These are phyloP conservation scores for Hirundo rustica DNA, from an alignment of 2,797 vertebrate species.

Conservation along the genomic window DNA sequence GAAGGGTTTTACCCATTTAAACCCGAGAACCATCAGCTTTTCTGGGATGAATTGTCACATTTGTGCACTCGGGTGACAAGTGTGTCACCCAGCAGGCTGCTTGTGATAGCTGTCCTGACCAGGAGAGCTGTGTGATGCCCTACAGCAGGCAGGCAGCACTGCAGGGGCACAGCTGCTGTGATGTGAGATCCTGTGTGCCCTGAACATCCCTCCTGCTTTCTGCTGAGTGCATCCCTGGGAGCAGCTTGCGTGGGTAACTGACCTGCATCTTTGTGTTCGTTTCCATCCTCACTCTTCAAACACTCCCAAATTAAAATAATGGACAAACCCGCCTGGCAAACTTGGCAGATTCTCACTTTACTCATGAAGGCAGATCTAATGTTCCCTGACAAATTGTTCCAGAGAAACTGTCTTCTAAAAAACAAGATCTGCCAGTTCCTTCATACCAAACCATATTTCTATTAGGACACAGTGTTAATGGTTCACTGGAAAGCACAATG, in stretches of 20 bases:
- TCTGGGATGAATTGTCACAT: background rate
- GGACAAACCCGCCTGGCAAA: background rate
- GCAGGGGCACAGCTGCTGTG: background rate
- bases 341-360: background rate
- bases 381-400: constrained; percentile 6
- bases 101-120: background rate
- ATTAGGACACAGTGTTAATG: constrained; percentile 31
- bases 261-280: background rate
- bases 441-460: background rate
- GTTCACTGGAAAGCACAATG: constrained; percentile 51
- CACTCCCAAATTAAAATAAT: background rate
- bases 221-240: background rate
- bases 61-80: fast-evolving
- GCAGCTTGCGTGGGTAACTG: background rate
- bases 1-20: background rate
- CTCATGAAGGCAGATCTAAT: constrained; percentile 8
- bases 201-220: background rate
- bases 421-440: constrained; percentile 2
- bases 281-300: background rate
- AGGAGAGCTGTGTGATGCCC: background rate
- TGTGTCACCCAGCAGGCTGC: background rate
- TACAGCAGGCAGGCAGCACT: background rate
- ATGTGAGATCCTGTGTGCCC: fast-evolving
- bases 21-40: background rate
- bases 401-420: constrained; percentile 36